Evolutionary conservation across 1,140 invertebrate species (phyloP), one percentile per base, ranked within the genome.

Genomic region (Drepana arcuata): DNA sequence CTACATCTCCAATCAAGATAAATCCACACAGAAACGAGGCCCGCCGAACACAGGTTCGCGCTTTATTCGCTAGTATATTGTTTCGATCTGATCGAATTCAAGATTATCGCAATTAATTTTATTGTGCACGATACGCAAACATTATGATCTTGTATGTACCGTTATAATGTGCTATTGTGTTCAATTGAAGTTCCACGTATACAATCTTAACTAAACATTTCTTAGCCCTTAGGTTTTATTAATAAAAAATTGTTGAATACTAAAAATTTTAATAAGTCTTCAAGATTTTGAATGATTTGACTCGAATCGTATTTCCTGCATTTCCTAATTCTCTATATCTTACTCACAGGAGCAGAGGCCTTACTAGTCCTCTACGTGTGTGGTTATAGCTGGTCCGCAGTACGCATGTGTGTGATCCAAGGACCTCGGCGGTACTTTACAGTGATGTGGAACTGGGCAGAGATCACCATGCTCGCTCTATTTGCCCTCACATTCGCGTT

Each of bases 1-100:
- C 34, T 43, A 84, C 0, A 75, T 87, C 45, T 88, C 87, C 3
- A 86, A 86, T 49, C 50, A 78, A 45, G 84, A 87, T 54, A 88
- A 87, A 54, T 79, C 32, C 14, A 45, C 66, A 29, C 84, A 86
- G 46, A 78, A 75, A 35, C 66, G 86, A 23, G 84, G 85, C 38
- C 85, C 86, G 3, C 86, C 87, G 2, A 63, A 83, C 41, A 81
- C 84, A 41, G 86, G 80, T 57, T 31, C 14, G 42, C 31, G 37
- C 33, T 45, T 59, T 48, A 44, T 36, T 32, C 43, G 41, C 34
- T 45, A 28, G 34, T 47, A 29, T 28, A 10, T 29, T 51, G 39
- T 44, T 53, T 37, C 41, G 50, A 53, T 45, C 33, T 14, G 27
- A 43, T 42, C n/a, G n/a, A n/a, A n/a, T 25, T 30, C 41, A 14